Percentiles rank a stretch among this genome's conserved stretches.
Conservation (phyloP, 1,140 invertebrate species). For the Venustaconcha ellipsiformis region DNA sequence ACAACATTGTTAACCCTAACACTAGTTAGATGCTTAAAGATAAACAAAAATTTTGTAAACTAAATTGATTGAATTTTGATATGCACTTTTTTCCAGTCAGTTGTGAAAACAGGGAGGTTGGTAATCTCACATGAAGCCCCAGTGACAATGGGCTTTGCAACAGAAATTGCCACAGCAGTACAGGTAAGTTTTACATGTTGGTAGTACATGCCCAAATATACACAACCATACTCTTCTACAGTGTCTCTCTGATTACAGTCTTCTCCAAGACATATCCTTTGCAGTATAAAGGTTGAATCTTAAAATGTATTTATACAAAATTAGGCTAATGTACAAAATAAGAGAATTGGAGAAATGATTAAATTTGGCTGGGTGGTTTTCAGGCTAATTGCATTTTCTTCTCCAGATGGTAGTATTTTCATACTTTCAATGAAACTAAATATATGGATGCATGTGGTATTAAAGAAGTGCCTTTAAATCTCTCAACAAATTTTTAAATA, state of each 20-base stretch:
- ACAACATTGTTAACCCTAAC: too few species aligned
- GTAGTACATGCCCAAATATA: not conserved
- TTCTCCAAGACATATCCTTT: not conserved
- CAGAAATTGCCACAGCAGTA: slow-evolving; percentile 94
- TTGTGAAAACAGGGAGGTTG: slow-evolving; percentile 91
- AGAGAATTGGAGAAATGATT: too few species aligned
- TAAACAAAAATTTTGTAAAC: not conserved
- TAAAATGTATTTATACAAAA: not conserved
- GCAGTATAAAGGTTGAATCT: not conserved
- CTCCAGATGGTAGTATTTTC: too few species aligned
- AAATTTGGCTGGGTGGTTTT: too few species aligned
- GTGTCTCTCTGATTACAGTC: not conserved
- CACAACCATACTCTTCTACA: not conserved
- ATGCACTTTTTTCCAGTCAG: slow-evolving; percentile 80
- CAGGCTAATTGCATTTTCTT: too few species aligned
- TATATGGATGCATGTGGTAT: too few species aligned
- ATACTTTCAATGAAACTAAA: too few species aligned
- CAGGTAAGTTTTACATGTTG: slow-evolving; percentile 76
- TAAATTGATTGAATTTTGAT: not conserved
- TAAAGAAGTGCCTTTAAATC: too few species aligned
- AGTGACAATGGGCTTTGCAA: slow-evolving; percentile 93
- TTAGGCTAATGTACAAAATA: not conserved
- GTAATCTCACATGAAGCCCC: slow-evolving; percentile 97
- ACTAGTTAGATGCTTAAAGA: too few species aligned
- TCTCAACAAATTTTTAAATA: too few species aligned